Conservation (phyloP, 2,888 invertebrate species). For the Lithophane semibrunnea region DNA sequence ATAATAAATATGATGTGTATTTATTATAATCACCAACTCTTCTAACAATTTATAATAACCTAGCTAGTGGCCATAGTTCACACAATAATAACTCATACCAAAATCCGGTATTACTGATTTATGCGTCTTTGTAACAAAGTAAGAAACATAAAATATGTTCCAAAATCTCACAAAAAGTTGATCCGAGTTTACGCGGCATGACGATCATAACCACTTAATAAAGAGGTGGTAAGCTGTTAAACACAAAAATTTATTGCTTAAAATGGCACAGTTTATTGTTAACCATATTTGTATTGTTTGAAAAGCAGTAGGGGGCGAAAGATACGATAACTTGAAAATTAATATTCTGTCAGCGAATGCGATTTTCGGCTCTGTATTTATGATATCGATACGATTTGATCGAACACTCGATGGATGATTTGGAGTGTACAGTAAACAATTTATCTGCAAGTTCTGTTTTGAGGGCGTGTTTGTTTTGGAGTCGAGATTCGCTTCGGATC, state of each 20-base stretch:
- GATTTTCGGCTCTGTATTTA: constrained; percentile 83
- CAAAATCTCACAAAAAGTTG: constrained; percentile 37
- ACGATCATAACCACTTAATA: constrained; percentile 75
- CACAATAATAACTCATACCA: constrained; percentile 32
- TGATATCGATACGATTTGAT: constrained; percentile 82
- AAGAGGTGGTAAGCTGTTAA: constrained; percentile 78
- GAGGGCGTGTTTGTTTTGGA: constrained; percentile 75
- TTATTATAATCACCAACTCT: constrained; percentile 19
- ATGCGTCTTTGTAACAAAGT: constrained; percentile 41
- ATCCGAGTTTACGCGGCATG: constrained; percentile 41
- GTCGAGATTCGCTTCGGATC: constrained; percentile 64
- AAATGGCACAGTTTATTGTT: constrained; percentile 83
- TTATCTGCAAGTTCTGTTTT: constrained; percentile 73
- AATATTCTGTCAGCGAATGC: constrained; percentile 87
- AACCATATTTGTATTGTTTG: constrained; percentile 79
- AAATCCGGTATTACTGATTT: constrained; percentile 54
- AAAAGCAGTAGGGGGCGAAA: constrained; percentile 78
- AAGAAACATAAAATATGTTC: constrained; percentile 31
- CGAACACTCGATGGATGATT: constrained; percentile 72
- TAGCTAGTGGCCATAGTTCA: constrained; percentile 20
- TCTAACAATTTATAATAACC: constrained; percentile 9
- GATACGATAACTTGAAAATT: constrained; percentile 82
- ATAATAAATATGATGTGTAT: background rate
- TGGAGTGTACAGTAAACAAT: constrained; percentile 76
- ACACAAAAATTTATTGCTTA: constrained; percentile 79